Percentiles rank a stretch among this genome's conserved stretches.
These are phyloP conservation scores for Lanius collurio DNA, from an alignment of 2,113 vertebrate genomes.

Conservation along the genomic window DNA sequence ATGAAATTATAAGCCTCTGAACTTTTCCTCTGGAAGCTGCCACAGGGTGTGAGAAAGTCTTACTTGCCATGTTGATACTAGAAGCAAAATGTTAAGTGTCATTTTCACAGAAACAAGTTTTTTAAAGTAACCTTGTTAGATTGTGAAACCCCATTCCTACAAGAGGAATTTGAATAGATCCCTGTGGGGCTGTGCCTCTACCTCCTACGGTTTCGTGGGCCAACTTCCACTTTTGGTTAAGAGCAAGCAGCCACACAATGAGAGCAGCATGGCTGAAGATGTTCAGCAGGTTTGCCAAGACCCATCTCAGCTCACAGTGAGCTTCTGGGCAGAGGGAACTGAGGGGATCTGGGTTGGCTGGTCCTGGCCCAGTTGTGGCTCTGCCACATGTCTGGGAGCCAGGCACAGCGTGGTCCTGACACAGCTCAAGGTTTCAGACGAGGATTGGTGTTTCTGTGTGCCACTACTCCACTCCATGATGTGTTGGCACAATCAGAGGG, in stretches of 20 bases:
- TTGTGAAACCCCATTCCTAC: neutral
- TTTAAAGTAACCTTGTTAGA: neutral
- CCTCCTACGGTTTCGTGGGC: neutral
- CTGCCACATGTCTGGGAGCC: neutral
- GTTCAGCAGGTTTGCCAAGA: neutral
- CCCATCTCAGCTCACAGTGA: neutral
- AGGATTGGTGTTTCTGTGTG: neutral
- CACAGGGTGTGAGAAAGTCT: constrained; percentile 33
- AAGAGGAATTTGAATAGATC: neutral
- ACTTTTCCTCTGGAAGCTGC: constrained; percentile 32
- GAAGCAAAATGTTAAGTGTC: constrained; percentile 1
- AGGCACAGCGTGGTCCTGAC: rapidly evolving
- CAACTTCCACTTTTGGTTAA: neutral
- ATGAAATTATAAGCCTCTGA: constrained; percentile 9
- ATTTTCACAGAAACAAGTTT: constrained; percentile 7
- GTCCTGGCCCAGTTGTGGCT: neutral
- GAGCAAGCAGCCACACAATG: neutral
- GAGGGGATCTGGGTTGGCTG: neutral
- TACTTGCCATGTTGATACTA: neutral
- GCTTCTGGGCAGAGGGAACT: neutral
- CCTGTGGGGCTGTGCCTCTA: neutral
- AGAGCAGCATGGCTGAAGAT: neutral
- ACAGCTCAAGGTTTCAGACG: neutral
- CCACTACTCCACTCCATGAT: neutral
- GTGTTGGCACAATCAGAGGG: neutral